phyloP scores from a whole-genome alignment of 2,888 invertebrate genomes.

The Pandemis corylana region DNA sequence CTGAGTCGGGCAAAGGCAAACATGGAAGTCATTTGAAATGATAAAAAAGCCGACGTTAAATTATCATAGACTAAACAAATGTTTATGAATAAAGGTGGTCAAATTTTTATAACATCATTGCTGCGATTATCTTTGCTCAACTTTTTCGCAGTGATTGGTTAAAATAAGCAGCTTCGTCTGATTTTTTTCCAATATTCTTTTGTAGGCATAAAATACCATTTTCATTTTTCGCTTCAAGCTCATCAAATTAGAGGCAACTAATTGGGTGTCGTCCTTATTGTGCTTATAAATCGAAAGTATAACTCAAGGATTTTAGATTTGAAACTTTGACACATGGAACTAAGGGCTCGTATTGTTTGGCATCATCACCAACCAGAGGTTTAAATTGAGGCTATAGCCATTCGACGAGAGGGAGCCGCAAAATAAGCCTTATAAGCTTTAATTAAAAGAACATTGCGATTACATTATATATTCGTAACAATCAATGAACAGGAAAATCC shows the following conservation, averaged over 20 bases:
- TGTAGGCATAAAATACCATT: not conserved
- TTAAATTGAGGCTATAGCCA: conserved; percentile 47
- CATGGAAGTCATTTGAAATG: too few relatives aligned
- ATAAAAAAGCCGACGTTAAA: too few relatives aligned
- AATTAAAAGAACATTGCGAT: conserved; percentile 76
- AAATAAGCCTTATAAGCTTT: conserved; percentile 68
- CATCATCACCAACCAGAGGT: conserved; percentile 44
- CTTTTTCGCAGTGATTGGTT: not conserved
- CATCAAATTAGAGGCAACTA: conserved; percentile 33
- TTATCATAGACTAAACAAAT: too few relatives aligned
- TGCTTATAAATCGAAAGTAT: conserved; percentile 14
- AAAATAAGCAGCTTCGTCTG: not conserved
- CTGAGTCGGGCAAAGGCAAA: too few relatives aligned
- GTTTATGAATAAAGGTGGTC: too few relatives aligned
- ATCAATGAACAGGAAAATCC: conserved; percentile 55
- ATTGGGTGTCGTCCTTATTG: conserved; percentile 34
- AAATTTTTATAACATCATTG: too few relatives aligned
- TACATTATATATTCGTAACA: conserved; percentile 71
- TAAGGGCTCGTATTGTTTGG: conserved; percentile 42
- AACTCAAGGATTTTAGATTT: conserved; percentile 8
- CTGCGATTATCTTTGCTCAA: not conserved
- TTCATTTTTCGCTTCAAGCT: conserved; percentile 8
- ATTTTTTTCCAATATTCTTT: conserved; percentile 4
- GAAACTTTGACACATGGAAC: conserved; percentile 27
- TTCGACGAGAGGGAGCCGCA: conserved; percentile 56